Conservation (phyloP, 2,797 vertebrate species). For the Amblyopsis hoosieri region DNA sequence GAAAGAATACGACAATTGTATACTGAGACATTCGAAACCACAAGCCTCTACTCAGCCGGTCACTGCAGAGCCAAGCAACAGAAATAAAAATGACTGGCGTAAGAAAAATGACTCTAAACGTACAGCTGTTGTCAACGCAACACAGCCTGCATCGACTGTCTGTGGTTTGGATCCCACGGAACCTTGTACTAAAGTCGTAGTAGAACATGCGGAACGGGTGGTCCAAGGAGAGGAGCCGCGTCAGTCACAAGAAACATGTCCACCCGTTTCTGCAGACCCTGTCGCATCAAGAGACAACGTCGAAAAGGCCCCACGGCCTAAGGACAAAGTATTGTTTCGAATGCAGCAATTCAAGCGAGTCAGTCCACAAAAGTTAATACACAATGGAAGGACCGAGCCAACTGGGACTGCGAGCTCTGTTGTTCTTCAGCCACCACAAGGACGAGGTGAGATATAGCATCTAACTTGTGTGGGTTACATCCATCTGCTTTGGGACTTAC, state of each 20-base stretch:
- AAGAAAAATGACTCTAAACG: conserved; percentile 24
- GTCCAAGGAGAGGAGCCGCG: conserved; percentile 2
- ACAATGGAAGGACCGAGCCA: conserved; percentile 13
- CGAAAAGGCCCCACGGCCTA: conserved; percentile 31
- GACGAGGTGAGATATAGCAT: conserved; percentile 39
- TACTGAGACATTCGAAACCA: conserved; percentile 23
- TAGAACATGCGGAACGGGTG: neutral
- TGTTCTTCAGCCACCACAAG: neutral
- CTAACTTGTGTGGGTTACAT: neutral
- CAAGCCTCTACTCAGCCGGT: conserved; percentile 25
- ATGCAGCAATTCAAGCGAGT: conserved; percentile 90
- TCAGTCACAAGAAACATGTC: conserved; percentile 20
- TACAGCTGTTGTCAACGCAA: neutral
- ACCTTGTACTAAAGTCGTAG: neutral
- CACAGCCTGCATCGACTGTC: conserved; percentile 15
- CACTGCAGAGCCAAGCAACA: conserved; percentile 31
- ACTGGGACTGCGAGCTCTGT: neutral
- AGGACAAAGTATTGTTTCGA: conserved; percentile 82
- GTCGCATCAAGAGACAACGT: neutral
- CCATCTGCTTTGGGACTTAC: neutral
- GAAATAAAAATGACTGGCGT: conserved; percentile 30
- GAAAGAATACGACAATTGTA: conserved; percentile 62
- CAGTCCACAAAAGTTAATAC: conserved; percentile 77
- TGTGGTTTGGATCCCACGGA: neutral
- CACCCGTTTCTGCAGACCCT: neutral